Conservation (phyloP, 1,140 invertebrate genomes). For the Bombus superbus region DNA sequence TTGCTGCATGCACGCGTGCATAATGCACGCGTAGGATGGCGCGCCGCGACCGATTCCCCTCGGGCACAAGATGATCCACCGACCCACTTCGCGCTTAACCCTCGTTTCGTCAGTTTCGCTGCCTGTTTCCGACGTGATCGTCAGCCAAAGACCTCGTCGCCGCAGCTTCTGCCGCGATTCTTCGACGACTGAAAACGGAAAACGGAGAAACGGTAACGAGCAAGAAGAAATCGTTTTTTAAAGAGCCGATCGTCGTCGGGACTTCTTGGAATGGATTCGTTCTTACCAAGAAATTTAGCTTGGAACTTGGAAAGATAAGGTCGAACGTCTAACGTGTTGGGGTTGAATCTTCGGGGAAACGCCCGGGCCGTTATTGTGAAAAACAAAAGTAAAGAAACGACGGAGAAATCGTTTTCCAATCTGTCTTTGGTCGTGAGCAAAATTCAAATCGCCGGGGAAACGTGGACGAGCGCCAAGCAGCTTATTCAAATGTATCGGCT, state of each 20-base stretch:
- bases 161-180: not conserved
- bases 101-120: not conserved
- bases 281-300: not conserved
- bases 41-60: not conserved
- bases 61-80: not conserved
- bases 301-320: not conserved
- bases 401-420: not conserved
- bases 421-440: not conserved
- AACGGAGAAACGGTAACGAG: conserved; percentile 1
- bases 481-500: conserved; percentile 35
- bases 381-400: not conserved
- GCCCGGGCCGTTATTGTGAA: no score
- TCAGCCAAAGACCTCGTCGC: not conserved
- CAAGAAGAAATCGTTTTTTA: not conserved
- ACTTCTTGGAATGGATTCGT: not conserved
- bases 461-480: conserved; percentile 6
- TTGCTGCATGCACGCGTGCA: conserved; percentile 7
- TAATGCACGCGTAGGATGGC: conserved; percentile 1
- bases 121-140: not conserved
- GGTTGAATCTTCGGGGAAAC: not conserved
- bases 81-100: conserved; percentile 13
- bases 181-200: not conserved
- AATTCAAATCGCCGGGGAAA: conserved; percentile 8
- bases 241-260: not conserved
- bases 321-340: not conserved